phyloP scores from a whole-genome alignment of 2,888 invertebrate genomes.

The Drosophila picticornis region DNA sequence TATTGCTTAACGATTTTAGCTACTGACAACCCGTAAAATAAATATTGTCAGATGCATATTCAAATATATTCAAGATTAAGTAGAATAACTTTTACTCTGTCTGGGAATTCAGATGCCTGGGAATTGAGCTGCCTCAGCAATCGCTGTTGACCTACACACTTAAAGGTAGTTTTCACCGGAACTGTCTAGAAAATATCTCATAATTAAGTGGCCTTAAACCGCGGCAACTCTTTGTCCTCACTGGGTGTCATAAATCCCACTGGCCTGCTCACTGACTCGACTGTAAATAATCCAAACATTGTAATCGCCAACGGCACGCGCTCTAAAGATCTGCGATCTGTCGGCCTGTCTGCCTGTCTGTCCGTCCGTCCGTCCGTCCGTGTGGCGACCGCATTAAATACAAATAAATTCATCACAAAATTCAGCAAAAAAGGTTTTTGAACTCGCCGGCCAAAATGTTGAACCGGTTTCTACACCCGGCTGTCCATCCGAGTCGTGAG shows the following conservation, averaged over 20 bases:
- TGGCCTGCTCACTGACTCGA: constrained; percentile 19
- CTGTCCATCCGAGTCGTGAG: constrained; percentile 22
- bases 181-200: constrained; percentile 55
- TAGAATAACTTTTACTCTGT: background rate
- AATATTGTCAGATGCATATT: background rate
- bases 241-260: constrained; percentile 31
- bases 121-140: constrained; percentile 8
- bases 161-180: constrained; percentile 36
- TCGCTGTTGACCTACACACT: constrained; percentile 12
- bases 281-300: constrained; percentile 42
- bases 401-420: constrained; percentile 74
- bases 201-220: constrained; percentile 58
- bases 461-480: constrained; percentile 59
- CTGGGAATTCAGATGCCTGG: constrained; percentile 8
- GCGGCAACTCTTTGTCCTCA: constrained; percentile 52
- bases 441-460: constrained; percentile 59
- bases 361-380: constrained; percentile 3
- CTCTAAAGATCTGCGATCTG: constrained; percentile 34
- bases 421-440: constrained; percentile 69
- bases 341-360: background rate
- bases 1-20: background rate
- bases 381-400: constrained; percentile 68
- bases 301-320: constrained; percentile 70
- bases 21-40: background rate
- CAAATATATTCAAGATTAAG: background rate